phyloP scores from a whole-genome alignment of 2,888 invertebrate species.

The Ochlodes sylvanus region DNA sequence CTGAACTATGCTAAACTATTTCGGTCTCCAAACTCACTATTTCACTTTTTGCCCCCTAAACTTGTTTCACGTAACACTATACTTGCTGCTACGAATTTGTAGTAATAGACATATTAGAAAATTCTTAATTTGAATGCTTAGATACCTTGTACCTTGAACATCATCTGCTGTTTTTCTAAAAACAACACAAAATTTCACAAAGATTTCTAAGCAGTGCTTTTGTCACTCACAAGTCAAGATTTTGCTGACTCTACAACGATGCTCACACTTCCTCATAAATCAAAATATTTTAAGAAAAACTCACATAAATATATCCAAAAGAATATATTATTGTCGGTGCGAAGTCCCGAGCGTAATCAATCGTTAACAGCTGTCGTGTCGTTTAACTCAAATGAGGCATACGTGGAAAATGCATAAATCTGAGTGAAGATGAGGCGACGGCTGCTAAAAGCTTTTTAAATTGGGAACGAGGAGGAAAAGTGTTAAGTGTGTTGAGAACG shows the following conservation, averaged over 20 bases:
- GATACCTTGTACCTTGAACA: too few relatives aligned
- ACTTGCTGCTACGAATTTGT: too few relatives aligned
- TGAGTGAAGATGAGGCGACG: conserved; percentile 26
- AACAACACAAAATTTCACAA: background rate
- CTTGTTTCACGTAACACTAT: too few relatives aligned
- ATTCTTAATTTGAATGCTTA: too few relatives aligned
- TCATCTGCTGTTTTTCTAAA: too few relatives aligned
- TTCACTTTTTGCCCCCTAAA: background rate
- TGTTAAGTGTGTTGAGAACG: conserved; percentile 48
- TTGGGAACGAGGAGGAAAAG: conserved; percentile 66
- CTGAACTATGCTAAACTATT: conserved; percentile 16
- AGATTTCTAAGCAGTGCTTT: background rate
- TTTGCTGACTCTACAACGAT: background rate
- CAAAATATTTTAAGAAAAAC: background rate
- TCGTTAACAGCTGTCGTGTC: conserved; percentile 59
- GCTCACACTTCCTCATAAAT: background rate
- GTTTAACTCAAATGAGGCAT: conserved; percentile 57
- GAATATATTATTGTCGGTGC: conserved; percentile 9
- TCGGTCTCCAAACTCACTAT: background rate
- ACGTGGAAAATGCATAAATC: conserved; percentile 44
- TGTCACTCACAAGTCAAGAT: background rate
- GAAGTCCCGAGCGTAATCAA: conserved; percentile 63
- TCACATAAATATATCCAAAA: background rate
- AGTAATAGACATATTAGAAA: too few relatives aligned
- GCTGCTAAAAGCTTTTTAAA: conserved; percentile 79